Conservation (phyloP, 2,113 vertebrate species). For the Sprattus sprattus region DNA sequence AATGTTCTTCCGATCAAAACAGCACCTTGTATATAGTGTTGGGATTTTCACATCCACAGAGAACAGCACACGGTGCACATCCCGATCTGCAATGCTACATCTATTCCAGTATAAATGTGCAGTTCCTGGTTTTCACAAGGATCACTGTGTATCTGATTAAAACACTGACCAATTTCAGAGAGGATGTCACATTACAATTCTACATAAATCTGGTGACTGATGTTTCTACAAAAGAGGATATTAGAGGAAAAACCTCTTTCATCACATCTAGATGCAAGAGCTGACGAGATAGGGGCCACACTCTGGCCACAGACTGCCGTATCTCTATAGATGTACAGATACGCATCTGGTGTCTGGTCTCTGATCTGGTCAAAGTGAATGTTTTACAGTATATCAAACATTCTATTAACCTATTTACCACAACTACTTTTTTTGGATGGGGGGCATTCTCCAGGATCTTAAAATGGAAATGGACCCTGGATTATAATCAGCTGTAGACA, state of each 20-base stretch:
- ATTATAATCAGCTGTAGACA: neutral
- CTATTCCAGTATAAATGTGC: neutral
- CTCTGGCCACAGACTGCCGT: neutral
- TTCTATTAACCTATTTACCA: neutral
- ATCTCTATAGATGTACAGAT: neutral
- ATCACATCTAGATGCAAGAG: neutral
- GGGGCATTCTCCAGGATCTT: neutral
- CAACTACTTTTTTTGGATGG: neutral
- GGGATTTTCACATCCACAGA: neutral
- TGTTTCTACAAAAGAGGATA: slow-evolving; percentile 15
- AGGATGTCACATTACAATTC: neutral
- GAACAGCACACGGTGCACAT: neutral
- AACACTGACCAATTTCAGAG: neutral
- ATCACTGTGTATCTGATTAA: neutral
- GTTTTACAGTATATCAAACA: neutral
- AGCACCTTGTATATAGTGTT: neutral
- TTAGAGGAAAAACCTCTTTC: neutral
- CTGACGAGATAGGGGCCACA: neutral
- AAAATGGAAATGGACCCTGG: neutral
- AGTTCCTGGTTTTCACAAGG: neutral
- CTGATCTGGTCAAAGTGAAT: neutral
- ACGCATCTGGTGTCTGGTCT: neutral
- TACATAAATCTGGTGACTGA: neutral
- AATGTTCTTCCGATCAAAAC: neutral
- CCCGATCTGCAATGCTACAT: neutral